A percentile compares a stretch with the other conserved stretches of the same genome.
Evolutionary conservation across 2,888 invertebrate species (phyloP).

Genomic region (Hirtodrosophila histrioides): DNA sequence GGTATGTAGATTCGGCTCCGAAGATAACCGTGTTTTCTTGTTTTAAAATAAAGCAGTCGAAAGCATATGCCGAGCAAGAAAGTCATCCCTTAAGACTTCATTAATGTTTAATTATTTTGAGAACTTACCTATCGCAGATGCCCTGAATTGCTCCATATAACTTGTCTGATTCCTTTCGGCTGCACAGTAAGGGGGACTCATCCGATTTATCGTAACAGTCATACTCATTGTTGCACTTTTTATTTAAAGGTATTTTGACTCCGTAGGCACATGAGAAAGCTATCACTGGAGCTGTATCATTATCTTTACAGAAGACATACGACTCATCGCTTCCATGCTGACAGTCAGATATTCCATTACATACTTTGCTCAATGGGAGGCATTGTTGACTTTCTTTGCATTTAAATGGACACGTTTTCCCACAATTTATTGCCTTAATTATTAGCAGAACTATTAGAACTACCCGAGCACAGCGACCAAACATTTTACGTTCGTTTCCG

Average conservation of each 20-base stretch:
- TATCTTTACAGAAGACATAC: conserved; percentile 9
- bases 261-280: conserved; percentile 20
- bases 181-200: conserved; percentile 12
- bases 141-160: rapidly evolving
- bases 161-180: rapidly evolving
- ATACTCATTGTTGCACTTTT: rapidly evolving
- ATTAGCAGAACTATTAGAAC: too few species aligned
- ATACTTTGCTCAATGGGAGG: too few species aligned
- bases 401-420: too few species aligned
- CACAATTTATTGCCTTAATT: too few species aligned
- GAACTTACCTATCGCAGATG: background rate
- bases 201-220: conserved; percentile 41
- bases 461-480: too few species aligned
- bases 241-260: rapidly evolving
- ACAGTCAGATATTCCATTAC: conserved; percentile 8
- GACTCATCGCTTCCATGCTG: conserved; percentile 40
- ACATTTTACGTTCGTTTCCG: too few species aligned
- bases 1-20: too few species aligned
- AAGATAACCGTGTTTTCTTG: too few species aligned
- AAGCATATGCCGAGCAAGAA: too few species aligned
- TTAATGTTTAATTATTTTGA: background rate
- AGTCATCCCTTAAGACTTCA: background rate
- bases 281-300: rapidly evolving
- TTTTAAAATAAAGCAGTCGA: background rate
- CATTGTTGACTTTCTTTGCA: too few species aligned